phyloP scores from a whole-genome alignment of 2,888 invertebrate species.

The Sialis lutaria region DNA sequence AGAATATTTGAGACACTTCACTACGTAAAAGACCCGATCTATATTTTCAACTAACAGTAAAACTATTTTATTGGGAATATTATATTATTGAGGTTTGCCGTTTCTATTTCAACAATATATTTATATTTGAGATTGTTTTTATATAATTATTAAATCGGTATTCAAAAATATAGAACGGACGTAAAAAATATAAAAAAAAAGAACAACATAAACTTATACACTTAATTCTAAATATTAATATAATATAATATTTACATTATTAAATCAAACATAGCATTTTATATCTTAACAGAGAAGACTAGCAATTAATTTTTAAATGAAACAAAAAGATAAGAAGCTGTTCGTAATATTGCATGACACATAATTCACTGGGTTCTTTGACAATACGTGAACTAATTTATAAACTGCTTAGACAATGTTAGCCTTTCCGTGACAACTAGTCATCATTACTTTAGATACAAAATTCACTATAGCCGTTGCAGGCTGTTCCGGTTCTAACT shows the following conservation, averaged over 20 bases:
- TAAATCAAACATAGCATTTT: too few species aligned
- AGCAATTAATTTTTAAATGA: background rate
- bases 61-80: too few species aligned
- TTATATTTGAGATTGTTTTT: too few species aligned
- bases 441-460: slow-evolving; percentile 60
- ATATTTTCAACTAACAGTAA: too few species aligned
- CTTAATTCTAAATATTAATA: too few species aligned
- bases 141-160: too few species aligned
- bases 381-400: background rate
- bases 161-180: too few species aligned
- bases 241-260: too few species aligned
- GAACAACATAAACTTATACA: too few species aligned
- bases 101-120: too few species aligned
- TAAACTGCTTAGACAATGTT: slow-evolving; percentile 24
- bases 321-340: background rate
- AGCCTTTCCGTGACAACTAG: slow-evolving; percentile 30
- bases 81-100: too few species aligned
- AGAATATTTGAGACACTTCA: slow-evolving; percentile 7
- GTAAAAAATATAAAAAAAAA: too few species aligned
- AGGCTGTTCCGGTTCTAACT: slow-evolving; percentile 84
- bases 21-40: background rate
- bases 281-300: background rate
- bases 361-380: background rate
- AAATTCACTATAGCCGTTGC: slow-evolving; percentile 88
- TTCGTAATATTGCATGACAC: background rate